phyloP scores from a whole-genome alignment of 92 coral and sea anemone species.

The Actinostola sp. region DNA sequence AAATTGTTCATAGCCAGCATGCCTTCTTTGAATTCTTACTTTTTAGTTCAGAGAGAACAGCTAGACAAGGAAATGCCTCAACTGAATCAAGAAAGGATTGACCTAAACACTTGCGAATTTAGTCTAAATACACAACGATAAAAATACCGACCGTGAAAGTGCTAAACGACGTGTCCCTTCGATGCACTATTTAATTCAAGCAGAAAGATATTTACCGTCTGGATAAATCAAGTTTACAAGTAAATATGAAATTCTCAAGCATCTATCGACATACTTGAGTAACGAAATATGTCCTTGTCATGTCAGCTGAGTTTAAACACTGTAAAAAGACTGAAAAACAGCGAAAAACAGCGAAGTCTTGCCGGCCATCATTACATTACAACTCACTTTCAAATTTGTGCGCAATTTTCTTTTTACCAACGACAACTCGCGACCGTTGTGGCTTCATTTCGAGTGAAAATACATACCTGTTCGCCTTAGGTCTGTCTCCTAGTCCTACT shows the following conservation, averaged over 20 bases:
- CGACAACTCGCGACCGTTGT: background rate
- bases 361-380: background rate
- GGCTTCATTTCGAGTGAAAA: background rate
- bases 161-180: background rate
- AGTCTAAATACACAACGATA: background rate
- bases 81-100: slow-evolving; percentile 1
- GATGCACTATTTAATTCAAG: background rate
- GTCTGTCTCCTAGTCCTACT: slow-evolving; percentile 6
- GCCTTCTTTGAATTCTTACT: background rate
- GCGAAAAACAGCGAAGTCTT: slow-evolving; percentile 8
- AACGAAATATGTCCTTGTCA: background rate
- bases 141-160: background rate
- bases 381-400: slow-evolving; percentile 38
- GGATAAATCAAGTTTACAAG: slow-evolving; percentile 18
- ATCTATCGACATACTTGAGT: background rate
- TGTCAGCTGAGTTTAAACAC: background rate
- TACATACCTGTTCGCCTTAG: background rate
- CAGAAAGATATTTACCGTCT: slow-evolving; percentile 18
- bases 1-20: slow-evolving; percentile 18
- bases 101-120: background rate
- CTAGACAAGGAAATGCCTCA: background rate
- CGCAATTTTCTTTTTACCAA: slow-evolving; percentile 9
- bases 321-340: background rate
- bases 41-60: background rate
- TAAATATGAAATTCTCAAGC: background rate